phyloP scores from a whole-genome alignment of 1,140 invertebrate genomes.

The Steinernema feltiae region DNA sequence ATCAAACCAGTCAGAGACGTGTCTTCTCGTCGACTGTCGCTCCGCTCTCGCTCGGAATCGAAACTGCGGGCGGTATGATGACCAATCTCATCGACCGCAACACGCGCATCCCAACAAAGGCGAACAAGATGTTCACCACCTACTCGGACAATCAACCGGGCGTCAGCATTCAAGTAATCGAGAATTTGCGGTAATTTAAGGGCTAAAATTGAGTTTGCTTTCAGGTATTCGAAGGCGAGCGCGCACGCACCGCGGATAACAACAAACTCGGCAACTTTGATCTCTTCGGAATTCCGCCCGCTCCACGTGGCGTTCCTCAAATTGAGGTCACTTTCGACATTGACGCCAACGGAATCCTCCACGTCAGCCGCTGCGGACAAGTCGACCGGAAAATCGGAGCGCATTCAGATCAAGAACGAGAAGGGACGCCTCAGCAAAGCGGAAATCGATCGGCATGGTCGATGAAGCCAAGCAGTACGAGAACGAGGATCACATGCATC shows the following conservation, averaged over 20 bases:
- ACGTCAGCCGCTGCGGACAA: slow-evolving; percentile 73
- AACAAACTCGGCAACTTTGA: slow-evolving; percentile 88
- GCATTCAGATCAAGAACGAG: slow-evolving; percentile 63
- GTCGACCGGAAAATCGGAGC: slow-evolving; percentile 70
- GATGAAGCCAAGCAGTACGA: slow-evolving; percentile 64
- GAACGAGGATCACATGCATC: slow-evolving; percentile 59
- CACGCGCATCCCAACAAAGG: slow-evolving; percentile 67
- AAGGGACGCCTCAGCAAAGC: slow-evolving; percentile 60
- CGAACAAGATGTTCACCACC: slow-evolving; percentile 67
- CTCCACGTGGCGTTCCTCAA: slow-evolving; percentile 84
- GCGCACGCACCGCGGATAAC: slow-evolving; percentile 68
- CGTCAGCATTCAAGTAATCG: slow-evolving; percentile 63
- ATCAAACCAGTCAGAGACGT: slow-evolving; percentile 63
- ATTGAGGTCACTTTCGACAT: slow-evolving; percentile 77
- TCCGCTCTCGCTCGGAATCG: too few relatives aligned
- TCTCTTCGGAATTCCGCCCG: slow-evolving; percentile 85
- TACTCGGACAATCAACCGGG: slow-evolving; percentile 71
- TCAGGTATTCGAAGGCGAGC: slow-evolving; percentile 68
- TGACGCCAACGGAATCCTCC: too few relatives aligned
- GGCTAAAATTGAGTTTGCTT: too few relatives aligned
- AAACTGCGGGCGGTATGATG: slow-evolving; percentile 78
- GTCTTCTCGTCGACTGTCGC: slow-evolving; percentile 68
- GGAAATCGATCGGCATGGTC: slow-evolving; percentile 63
- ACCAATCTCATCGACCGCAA: slow-evolving; percentile 67
- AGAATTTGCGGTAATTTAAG: too few relatives aligned